phyloP scores from a whole-genome alignment of 2,888 invertebrate species.

The Platynereis dumerilii region DNA sequence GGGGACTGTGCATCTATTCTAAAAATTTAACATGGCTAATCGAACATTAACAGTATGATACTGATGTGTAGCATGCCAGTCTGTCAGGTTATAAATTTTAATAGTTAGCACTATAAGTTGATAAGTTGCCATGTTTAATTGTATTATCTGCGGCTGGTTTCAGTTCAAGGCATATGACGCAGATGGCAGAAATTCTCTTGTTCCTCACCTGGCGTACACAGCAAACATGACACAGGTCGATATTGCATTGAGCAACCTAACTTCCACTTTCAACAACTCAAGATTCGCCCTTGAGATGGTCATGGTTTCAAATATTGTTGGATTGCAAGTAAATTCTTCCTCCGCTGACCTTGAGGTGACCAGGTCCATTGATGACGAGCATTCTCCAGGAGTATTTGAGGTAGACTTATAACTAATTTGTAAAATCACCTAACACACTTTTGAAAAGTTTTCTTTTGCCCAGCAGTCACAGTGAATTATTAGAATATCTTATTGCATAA shows the following conservation, averaged over 20 bases:
- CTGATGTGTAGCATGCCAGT: too few species aligned
- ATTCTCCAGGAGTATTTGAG: conserved; percentile 77
- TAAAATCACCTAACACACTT: too few species aligned
- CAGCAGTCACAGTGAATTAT: too few species aligned
- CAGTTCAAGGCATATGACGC: conserved; percentile 61
- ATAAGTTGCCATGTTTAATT: too few species aligned
- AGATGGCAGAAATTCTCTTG: conserved; percentile 66
- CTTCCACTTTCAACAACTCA: conserved; percentile 63
- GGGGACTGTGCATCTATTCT: too few species aligned
- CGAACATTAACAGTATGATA: too few species aligned
- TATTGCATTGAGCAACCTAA: conserved; percentile 69
- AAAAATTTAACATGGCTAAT: too few species aligned
- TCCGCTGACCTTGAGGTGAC: conserved; percentile 29
- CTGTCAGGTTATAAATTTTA: too few species aligned
- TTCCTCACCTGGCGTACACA: conserved; percentile 74
- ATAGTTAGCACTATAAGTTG: too few species aligned
- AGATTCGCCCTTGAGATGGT: conserved; percentile 71
- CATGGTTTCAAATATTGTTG: conserved; percentile 66
- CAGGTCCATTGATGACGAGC: conserved; percentile 75
- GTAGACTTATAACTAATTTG: conserved; percentile 59
- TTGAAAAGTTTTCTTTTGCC: too few species aligned
- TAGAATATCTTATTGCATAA: too few species aligned
- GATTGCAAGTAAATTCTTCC: conserved; percentile 16
- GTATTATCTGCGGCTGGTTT: too few species aligned
- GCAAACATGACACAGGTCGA: conserved; percentile 73